These are phyloP conservation scores for Pollimyrus isidori DNA, from an alignment of 2,113 vertebrate species.

Conservation along the genomic window DNA sequence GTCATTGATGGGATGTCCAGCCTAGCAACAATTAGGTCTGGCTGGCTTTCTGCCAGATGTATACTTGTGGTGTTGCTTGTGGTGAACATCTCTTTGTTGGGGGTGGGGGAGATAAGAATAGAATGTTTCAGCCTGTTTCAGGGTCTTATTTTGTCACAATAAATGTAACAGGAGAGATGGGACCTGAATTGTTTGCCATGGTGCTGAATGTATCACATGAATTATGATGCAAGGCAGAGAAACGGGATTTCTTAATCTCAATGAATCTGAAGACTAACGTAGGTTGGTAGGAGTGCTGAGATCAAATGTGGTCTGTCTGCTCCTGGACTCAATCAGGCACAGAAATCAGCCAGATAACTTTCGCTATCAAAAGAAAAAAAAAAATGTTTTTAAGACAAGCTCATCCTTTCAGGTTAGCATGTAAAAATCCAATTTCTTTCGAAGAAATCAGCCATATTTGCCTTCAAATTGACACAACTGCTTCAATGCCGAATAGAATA, in stretches of 20 bases:
- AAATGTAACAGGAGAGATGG: not conserved
- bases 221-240: not conserved
- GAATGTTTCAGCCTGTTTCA: not conserved
- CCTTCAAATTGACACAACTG: not conserved
- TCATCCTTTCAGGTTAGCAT: not conserved
- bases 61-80: not conserved
- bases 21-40: not conserved
- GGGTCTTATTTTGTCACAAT: not conserved
- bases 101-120: not conserved
- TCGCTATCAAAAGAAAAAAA: not conserved
- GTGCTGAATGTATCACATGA: not conserved
- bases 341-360: not conserved
- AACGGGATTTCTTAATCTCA: not conserved
- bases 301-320: not conserved
- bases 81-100: not conserved
- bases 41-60: not conserved
- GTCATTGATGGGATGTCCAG: not conserved
- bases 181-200: not conserved
- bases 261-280: not conserved
- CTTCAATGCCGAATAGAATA: not conserved
- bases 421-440: not conserved
- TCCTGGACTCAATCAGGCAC: not conserved
- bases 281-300: not conserved
- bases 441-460: not conserved
- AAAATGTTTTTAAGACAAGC: not conserved